Percentiles rank a stretch among this genome's conserved stretches.
Evolutionary conservation across 2,888 invertebrate genomes (phyloP).

Genomic region (Chesias legatella): DNA sequence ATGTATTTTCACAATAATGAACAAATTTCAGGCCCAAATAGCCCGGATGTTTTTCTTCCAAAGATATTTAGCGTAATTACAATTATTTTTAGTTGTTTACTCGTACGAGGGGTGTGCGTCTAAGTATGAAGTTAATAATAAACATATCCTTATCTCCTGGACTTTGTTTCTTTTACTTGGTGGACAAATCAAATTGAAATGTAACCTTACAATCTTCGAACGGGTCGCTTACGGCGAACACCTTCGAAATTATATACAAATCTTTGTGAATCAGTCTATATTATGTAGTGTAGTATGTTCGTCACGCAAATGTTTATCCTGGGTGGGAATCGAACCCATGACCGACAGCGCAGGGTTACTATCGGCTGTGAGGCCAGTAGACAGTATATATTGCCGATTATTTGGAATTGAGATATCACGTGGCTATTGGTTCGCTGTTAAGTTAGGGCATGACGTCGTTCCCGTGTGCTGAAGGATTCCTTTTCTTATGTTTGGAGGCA

Average conservation of each 20-base stretch:
- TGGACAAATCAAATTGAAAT: no score
- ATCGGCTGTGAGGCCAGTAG: no score
- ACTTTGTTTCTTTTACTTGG: slow-evolving; percentile 38
- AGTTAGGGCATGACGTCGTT: slow-evolving; percentile 1
- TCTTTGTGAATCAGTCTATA: no score
- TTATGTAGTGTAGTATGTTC: no score
- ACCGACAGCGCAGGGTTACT: no score
- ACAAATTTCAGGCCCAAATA: slow-evolving; percentile 34
- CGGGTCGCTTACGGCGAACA: no score
- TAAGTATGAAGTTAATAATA: slow-evolving; percentile 75
- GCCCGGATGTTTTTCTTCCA: slow-evolving; percentile 72
- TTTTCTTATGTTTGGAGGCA: slow-evolving; percentile 66
- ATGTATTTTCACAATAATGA: slow-evolving; percentile 15
- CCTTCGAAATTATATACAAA: no score
- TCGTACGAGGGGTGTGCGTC: slow-evolving; percentile 48
- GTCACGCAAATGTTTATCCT: no score
- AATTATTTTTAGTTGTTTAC: slow-evolving; percentile 51
- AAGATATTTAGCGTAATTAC: slow-evolving; percentile 65
- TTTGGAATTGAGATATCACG: not conserved
- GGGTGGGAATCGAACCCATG: no score
- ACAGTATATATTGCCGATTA: no score
- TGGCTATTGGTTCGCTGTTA: not conserved
- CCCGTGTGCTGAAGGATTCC: slow-evolving; percentile 29
- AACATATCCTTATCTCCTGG: slow-evolving; percentile 76
- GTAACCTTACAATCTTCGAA: no score